Percentiles rank a stretch among this genome's conserved stretches.
phyloP scores from a whole-genome alignment of 2,888 invertebrate genomes.

The Rapana venosa region DNA sequence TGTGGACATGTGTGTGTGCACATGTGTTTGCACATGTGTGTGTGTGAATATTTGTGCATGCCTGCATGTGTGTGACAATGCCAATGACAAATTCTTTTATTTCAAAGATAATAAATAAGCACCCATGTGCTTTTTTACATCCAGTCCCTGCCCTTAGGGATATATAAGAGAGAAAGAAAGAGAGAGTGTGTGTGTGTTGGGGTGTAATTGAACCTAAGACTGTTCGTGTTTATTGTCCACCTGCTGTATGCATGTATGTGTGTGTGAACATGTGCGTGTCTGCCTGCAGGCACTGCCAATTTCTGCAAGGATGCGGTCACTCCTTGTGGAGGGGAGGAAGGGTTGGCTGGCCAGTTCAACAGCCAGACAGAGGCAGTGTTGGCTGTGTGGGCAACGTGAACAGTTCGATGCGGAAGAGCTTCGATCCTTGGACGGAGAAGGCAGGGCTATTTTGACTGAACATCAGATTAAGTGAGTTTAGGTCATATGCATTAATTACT shows the following conservation, averaged over 20 bases:
- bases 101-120: too few species aligned
- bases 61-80: too few species aligned
- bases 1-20: too few species aligned
- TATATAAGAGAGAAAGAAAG: too few species aligned
- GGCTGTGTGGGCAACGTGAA: constrained; percentile 73
- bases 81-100: too few species aligned
- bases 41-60: background rate
- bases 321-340: constrained; percentile 79
- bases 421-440: constrained; percentile 79
- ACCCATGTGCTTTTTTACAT: too few species aligned
- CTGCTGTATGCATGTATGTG: background rate
- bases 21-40: background rate
- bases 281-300: constrained; percentile 78
- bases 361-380: constrained; percentile 54
- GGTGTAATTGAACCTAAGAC: too few species aligned
- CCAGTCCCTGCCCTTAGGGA: too few species aligned
- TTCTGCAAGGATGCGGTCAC: constrained; percentile 76
- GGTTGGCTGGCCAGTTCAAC: constrained; percentile 72
- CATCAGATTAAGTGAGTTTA: constrained; percentile 75
- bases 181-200: too few species aligned
- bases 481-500: too few species aligned
- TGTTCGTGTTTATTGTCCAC: too few species aligned
- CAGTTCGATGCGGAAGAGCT: constrained; percentile 76
- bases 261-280: background rate
- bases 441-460: constrained; percentile 79